Conservation (phyloP, 2,113 vertebrate genomes). For the Leucopternis melanops region DNA sequence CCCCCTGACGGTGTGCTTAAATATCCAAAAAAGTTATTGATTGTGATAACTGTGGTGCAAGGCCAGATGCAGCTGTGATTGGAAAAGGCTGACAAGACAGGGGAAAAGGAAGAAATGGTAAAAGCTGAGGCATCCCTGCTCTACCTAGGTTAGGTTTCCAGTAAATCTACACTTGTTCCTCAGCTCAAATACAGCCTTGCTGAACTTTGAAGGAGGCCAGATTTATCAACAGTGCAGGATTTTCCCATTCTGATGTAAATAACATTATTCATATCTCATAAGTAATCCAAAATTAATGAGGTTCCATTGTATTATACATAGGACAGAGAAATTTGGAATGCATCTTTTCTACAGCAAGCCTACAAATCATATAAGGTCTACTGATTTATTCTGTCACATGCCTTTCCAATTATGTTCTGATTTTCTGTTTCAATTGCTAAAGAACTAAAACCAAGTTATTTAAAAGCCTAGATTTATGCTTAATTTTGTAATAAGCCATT, state of each 20-base stretch:
- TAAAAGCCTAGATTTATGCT: neutral
- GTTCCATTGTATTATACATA: neutral
- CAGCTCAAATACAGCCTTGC: neutral
- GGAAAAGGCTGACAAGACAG: neutral
- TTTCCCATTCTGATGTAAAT: neutral
- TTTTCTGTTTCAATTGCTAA: neutral
- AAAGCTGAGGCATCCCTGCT: neutral
- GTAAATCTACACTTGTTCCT: neutral
- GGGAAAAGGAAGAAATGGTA: neutral
- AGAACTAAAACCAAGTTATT: neutral
- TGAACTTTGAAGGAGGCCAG: neutral
- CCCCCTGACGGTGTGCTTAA: no score
- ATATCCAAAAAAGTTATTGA: neutral
- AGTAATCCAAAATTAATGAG: neutral
- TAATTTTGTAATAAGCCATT: neutral
- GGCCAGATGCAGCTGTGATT: neutral
- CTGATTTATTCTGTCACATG: neutral
- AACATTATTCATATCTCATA: neutral
- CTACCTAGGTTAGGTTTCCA: neutral
- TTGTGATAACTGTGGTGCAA: neutral
- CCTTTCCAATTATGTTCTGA: neutral
- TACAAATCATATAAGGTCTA: neutral
- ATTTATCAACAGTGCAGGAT: neutral
- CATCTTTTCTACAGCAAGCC: neutral
- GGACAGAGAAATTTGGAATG: neutral